These are phyloP conservation scores for Chrysolina oricalcia DNA, from an alignment of 2,888 invertebrate species.

Conservation along the genomic window DNA sequence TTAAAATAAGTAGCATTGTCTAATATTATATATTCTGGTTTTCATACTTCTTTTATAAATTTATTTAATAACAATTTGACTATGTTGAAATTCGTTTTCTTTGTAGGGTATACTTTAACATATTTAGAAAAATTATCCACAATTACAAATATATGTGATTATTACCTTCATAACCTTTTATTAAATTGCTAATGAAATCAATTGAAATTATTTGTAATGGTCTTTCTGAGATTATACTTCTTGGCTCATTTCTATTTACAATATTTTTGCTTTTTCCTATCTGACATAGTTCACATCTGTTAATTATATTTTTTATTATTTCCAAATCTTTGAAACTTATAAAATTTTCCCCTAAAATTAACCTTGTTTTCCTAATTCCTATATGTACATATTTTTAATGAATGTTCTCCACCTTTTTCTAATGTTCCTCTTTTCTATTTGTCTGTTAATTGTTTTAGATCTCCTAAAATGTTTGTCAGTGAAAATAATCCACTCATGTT, in stretches of 20 bases:
- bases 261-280: slow-evolving; percentile 7
- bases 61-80: not conserved
- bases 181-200: slow-evolving; percentile 17
- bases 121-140: not conserved
- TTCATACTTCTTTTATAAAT: not conserved
- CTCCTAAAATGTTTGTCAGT: not conserved
- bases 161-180: not conserved
- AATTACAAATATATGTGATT: not conserved
- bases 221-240: not conserved
- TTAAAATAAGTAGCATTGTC: slow-evolving; percentile 23
- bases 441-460: not conserved
- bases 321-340: slow-evolving; percentile 5
- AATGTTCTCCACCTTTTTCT: not conserved
- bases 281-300: not conserved
- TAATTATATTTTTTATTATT: not conserved
- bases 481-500: not conserved
- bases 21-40: slow-evolving; percentile 4
- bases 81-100: not conserved
- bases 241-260: slow-evolving; percentile 13
- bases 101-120: not conserved
- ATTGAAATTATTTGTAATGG: not conserved
- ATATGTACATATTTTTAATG: too few species aligned
- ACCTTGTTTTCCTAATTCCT: too few species aligned
- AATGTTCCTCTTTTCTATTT: not conserved
- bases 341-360: not conserved